phyloP scores from a whole-genome alignment of 1,140 invertebrate species.

The Procambarus virginalis region DNA sequence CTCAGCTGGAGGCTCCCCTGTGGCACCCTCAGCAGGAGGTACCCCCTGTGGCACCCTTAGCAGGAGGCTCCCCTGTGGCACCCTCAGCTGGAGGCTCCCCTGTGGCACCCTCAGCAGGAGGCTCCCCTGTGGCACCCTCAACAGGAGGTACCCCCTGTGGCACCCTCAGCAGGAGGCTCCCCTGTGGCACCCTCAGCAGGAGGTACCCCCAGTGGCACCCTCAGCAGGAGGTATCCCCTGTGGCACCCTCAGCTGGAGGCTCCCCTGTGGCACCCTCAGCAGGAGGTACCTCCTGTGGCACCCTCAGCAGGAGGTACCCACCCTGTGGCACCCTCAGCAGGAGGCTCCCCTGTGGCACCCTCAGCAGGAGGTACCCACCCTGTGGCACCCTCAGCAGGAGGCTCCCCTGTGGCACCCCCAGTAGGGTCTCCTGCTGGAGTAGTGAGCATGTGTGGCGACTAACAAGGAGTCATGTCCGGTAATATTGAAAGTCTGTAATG shows the following conservation, averaged over 20 bases:
- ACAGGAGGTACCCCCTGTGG: neutral
- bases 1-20: neutral
- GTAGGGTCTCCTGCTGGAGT: neutral
- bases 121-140: neutral
- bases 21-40: neutral
- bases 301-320: neutral
- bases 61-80: neutral
- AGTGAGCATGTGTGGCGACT: neutral
- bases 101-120: neutral
- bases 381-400: no score
- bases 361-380: neutral
- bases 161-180: no score
- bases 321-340: no score
- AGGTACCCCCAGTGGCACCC: neutral
- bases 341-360: neutral
- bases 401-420: neutral
- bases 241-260: no score
- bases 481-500: conserved; percentile 13
- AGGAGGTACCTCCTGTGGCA: neutral
- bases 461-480: neutral
- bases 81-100: neutral
- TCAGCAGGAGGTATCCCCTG: neutral
- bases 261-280: neutral
- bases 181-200: neutral
- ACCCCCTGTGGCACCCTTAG: no score